A percentile compares a stretch with the other conserved stretches of the same genome.
Evolutionary conservation across 2,113 vertebrate genomes (phyloP).

Genomic region (Gambusia affinis): DNA sequence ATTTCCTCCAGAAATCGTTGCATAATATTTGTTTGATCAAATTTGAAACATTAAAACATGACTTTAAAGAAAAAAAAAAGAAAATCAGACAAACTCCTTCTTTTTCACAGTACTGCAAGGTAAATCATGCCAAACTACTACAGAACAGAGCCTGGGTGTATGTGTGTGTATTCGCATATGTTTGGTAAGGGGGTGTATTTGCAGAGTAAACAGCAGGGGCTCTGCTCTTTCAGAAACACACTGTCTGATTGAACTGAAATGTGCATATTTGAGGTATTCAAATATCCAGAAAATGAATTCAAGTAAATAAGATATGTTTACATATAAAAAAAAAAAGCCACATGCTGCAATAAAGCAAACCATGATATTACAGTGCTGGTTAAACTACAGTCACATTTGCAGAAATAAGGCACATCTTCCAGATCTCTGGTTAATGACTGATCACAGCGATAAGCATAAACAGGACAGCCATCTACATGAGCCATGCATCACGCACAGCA

Average conservation of each 20-base stretch:
- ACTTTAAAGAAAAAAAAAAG: too few relatives aligned
- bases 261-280: constrained; percentile 2
- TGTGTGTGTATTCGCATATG: constrained; percentile 10
- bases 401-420: constrained; percentile 23
- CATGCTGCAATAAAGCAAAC: background rate
- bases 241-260: constrained; percentile 26
- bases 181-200: constrained; percentile 51
- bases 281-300: constrained; percentile 10
- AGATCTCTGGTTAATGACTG: constrained; percentile 64
- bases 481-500: constrained; percentile 7
- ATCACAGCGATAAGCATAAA: constrained; percentile 35
- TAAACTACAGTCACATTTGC: constrained; percentile 16
- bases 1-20: background rate
- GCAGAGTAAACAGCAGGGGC: constrained; percentile 60
- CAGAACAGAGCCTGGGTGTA: constrained; percentile 21
- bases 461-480: constrained; percentile 19
- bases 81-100: too few relatives aligned
- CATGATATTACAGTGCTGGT: background rate
- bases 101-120: background rate
- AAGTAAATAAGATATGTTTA: background rate
- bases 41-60: too few relatives aligned
- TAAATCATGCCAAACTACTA: constrained; percentile 16
- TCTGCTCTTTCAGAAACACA: constrained; percentile 45
- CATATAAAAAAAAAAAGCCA: background rate
- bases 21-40: background rate